Percentiles rank a stretch among this genome's conserved stretches.
Evolutionary conservation across 2,113 vertebrate species (phyloP).

Genomic region (Dipodomys stephensi): DNA sequence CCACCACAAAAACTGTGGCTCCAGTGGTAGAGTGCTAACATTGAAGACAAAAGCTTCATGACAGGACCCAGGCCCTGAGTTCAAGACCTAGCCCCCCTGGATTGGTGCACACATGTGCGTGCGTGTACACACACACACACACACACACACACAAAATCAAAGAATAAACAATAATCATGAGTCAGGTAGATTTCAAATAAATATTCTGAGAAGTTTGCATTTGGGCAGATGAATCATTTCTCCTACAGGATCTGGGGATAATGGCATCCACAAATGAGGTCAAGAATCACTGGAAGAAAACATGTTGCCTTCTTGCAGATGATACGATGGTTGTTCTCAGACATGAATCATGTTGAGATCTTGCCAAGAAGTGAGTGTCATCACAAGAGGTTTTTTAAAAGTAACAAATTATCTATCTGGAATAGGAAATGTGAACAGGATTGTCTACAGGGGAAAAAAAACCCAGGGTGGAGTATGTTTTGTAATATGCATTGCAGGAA

Average conservation of each 20-base stretch:
- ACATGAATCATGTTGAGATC: background rate
- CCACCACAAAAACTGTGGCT: too few relatives aligned
- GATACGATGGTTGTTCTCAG: background rate
- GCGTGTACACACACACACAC: too few relatives aligned
- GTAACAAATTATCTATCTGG: constrained; percentile 13
- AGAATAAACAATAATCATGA: background rate
- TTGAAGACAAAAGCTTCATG: too few relatives aligned
- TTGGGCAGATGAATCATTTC: constrained; percentile 11
- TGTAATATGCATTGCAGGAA: background rate
- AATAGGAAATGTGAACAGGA: background rate
- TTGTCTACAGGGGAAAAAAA: background rate
- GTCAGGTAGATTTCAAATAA: constrained; percentile 1
- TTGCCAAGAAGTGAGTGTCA: background rate
- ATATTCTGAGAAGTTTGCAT: background rate
- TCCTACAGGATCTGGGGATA: background rate
- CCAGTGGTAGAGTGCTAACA: too few relatives aligned
- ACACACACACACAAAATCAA: background rate
- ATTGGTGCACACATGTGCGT: too few relatives aligned
- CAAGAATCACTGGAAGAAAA: background rate
- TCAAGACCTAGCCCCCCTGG: too few relatives aligned
- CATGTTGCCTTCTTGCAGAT: background rate
- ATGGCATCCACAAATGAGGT: background rate
- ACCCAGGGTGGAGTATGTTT: background rate
- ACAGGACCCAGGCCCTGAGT: too few relatives aligned
- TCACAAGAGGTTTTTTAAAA: background rate